Evolutionary conservation across 2,888 invertebrate species (phyloP), one percentile per base, ranked within the genome.

Genomic region (Cistogaster globosa): DNA sequence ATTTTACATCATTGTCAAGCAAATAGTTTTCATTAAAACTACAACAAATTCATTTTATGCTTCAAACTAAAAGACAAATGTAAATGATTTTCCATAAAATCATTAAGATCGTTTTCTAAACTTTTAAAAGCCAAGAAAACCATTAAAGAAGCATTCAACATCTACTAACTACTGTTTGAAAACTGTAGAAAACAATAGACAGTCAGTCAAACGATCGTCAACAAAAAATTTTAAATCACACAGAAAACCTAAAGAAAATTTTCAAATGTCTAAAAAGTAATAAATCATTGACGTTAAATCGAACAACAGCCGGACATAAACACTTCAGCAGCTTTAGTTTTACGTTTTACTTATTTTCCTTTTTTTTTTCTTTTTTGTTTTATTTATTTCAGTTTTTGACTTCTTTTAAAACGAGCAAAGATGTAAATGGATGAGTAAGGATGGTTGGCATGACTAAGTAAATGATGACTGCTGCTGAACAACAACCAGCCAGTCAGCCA

Each of bases 251-350:
- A 20, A 38, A 51, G 32, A 36, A 20, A 57, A 71, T 53, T 38
- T 65, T 71, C 71, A 65, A 82, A 63, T 71, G 69, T 82, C 57
- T 48, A 36, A 65, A 75, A 60, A 77, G 67, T 71, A 78, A 85
- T 85, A 85, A 85, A 85, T 85, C 85, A 85, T 58, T 55, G 78
- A 78, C 32, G 78, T 78, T 85, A 85, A 85, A 85, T 75, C 78
- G 82, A 48, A 71, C 78, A 72, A 75, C 69, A 72, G 74, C 38
- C 71, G 84, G 81, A 86, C 86, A 84, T 86, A 84, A 84, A 83
- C 81, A 84, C 81, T 82, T 86, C 86, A 84, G 62, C 86, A 78
- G 75, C 60, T 77, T 74, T n/a, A 65, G 20, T 38, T 68, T 53
- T 76, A 72, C 20, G 42, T 76, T 68, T 68, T 26, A 51, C 42